These are phyloP conservation scores for Nanorana parkeri DNA, from an alignment of 2,113 vertebrate species.

Conservation along the genomic window DNA sequence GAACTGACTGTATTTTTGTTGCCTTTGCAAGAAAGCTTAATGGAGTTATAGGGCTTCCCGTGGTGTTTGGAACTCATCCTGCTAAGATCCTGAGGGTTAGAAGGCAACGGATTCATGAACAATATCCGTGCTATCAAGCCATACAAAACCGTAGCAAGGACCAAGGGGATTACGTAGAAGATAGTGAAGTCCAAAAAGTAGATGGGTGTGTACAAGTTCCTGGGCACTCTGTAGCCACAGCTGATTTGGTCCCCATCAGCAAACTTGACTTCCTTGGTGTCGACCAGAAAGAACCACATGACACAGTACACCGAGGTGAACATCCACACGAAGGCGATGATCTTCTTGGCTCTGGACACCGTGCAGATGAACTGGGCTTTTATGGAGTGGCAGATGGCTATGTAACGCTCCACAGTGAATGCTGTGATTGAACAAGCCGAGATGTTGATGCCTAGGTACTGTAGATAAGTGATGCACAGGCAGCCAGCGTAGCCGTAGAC, in stretches of 20 bases:
- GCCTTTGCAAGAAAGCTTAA: conserved; percentile 64
- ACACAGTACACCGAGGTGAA: conserved; percentile 82
- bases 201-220: conserved; percentile 84
- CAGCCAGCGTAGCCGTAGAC: conserved; percentile 82
- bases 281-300: conserved; percentile 89
- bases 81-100: conserved; percentile 59
- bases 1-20: conserved; percentile 72
- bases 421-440: conserved; percentile 84
- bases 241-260: conserved; percentile 77
- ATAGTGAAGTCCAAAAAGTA: conserved; percentile 85
- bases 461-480: conserved; percentile 85
- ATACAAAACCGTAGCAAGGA: conserved; percentile 78
- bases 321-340: conserved; percentile 81
- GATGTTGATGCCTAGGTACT: conserved; percentile 86
- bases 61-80: conserved; percentile 70
- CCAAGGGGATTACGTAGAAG: conserved; percentile 78
- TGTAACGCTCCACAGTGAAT: conserved; percentile 84
- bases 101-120: conserved; percentile 74
- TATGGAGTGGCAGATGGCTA: conserved; percentile 85
- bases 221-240: conserved; percentile 81
- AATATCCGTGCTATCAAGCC: conserved; percentile 80
- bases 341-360: conserved; percentile 81
- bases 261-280: conserved; percentile 76
- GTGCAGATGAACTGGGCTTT: conserved; percentile 83
- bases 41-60: conserved; percentile 64